phyloP scores from a whole-genome alignment of 2,113 vertebrate species.

The Chaetodon trifascialis region DNA sequence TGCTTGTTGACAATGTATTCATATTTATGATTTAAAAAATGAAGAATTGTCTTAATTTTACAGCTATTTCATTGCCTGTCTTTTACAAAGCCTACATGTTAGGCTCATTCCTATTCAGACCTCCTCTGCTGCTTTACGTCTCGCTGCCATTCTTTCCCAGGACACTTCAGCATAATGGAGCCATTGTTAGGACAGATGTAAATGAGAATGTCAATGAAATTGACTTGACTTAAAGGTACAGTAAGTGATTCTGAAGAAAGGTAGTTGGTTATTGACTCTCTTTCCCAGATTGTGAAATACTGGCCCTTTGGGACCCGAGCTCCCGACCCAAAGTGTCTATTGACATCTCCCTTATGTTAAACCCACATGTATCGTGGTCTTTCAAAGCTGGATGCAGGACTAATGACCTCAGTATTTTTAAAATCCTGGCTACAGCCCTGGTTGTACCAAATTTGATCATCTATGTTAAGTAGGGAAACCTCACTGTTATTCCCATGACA shows the following conservation, averaged over 20 bases:
- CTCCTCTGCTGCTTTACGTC: neutral
- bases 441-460: neutral
- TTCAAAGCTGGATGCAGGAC: neutral
- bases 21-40: slow-evolving; percentile 18
- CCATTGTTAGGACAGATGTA: too few species aligned
- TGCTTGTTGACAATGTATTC: slow-evolving; percentile 34
- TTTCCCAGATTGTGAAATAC: too few species aligned
- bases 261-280: too few species aligned
- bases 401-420: neutral
- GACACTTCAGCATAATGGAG: too few species aligned
- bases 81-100: neutral
- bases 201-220: too few species aligned
- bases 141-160: neutral
- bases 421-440: neutral
- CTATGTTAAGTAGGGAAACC: neutral
- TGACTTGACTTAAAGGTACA: neutral
- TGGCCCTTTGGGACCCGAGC: too few species aligned
- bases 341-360: too few species aligned
- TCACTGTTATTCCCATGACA: neutral
- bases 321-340: too few species aligned
- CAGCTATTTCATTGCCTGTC: neutral
- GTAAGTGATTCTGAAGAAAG: neutral
- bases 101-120: neutral
- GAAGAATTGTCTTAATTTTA: neutral
- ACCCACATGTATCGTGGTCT: neutral